phyloP scores from a whole-genome alignment of 2,888 invertebrate species.

The Lordiphosa fenestrarum region DNA sequence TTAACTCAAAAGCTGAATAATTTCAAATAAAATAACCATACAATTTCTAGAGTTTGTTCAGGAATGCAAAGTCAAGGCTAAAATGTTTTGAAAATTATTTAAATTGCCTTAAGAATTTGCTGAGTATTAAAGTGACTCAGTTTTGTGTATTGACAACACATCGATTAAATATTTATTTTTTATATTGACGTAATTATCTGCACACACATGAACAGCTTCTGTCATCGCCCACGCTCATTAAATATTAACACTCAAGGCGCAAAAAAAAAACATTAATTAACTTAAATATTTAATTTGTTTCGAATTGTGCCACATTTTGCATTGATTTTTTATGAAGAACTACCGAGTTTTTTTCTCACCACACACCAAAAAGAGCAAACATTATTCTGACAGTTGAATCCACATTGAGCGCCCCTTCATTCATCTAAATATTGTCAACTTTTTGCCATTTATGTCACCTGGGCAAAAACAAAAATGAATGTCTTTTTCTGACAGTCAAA shows the following conservation, averaged over 20 bases:
- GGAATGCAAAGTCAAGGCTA: neutral
- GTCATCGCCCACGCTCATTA: constrained; percentile 28
- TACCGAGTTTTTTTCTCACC: no score
- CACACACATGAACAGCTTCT: constrained; percentile 24
- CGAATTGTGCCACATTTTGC: constrained; percentile 33
- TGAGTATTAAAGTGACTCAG: neutral
- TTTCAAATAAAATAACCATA: no score
- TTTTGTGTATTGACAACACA: constrained; percentile 18
- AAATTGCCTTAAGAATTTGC: neutral
- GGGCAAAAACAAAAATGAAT: constrained; percentile 1
- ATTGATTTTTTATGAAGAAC: neutral
- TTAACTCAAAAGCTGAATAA: no score
- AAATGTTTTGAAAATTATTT: neutral
- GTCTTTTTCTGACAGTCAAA: constrained; percentile 3
- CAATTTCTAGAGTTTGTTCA: neutral
- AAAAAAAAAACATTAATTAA: constrained; percentile 58
- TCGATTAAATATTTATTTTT: constrained; percentile 46
- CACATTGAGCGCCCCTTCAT: constrained; percentile 23
- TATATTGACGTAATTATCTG: constrained; percentile 38
- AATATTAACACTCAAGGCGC: constrained; percentile 66
- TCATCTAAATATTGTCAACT: constrained; percentile 50
- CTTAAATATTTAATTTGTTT: constrained; percentile 56
- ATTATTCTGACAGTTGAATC: constrained; percentile 37
- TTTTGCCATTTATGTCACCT: constrained; percentile 11
- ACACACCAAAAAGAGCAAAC: no score